These are phyloP conservation scores for Blera fallax DNA, from an alignment of 2,888 invertebrate genomes.

Conservation along the genomic window DNA sequence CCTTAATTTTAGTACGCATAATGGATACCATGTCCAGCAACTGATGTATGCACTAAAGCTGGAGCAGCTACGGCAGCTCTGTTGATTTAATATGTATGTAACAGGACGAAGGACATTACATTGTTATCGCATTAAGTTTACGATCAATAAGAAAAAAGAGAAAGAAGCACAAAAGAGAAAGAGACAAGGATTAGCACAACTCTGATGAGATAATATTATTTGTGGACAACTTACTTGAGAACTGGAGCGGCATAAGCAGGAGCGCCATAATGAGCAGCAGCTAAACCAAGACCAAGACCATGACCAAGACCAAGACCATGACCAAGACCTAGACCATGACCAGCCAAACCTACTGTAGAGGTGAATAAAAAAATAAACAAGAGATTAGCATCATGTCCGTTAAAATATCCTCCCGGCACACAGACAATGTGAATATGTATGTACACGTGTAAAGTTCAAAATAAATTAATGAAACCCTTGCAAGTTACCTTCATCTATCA, in stretches of 20 bases:
- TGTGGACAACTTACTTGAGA: constrained; percentile 78
- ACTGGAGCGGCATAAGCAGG: constrained; percentile 30
- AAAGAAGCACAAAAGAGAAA: neutral
- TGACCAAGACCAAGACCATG: constrained; percentile 71
- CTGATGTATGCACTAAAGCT: constrained; percentile 81
- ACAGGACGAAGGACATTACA: neutral
- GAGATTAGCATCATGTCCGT: neutral
- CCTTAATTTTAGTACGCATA: constrained; percentile 79
- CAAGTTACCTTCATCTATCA: no score
- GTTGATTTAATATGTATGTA: neutral
- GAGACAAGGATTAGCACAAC: neutral
- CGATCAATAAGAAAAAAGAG: neutral
- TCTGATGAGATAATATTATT: neutral
- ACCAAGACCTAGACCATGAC: constrained; percentile 70
- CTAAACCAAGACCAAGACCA: constrained; percentile 71
- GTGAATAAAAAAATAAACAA: neutral
- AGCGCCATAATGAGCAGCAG: constrained; percentile 77
- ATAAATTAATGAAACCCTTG: no score
- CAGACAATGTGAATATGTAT: neutral
- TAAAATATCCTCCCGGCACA: neutral
- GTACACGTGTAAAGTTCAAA: no score
- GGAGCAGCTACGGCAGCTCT: constrained; percentile 80
- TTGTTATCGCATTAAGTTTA: neutral
- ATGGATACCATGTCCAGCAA: constrained; percentile 81
- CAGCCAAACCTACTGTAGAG: constrained; percentile 72